A percentile compares a stretch with the other conserved stretches of the same genome.
phyloP scores from a whole-genome alignment of 1,140 invertebrate species.

The Lineus longissimus region DNA sequence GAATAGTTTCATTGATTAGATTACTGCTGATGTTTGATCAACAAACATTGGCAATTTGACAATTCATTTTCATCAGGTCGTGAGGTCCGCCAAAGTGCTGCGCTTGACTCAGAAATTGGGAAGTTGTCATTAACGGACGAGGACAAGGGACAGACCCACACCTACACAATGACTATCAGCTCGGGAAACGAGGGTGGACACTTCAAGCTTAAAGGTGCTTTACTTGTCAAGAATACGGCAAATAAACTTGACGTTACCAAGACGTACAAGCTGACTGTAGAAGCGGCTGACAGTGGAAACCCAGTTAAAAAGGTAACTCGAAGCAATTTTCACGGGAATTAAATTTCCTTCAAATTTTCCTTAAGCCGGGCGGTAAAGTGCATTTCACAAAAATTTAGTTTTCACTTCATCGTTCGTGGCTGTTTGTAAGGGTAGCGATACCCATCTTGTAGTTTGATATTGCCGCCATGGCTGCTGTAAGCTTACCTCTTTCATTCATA shows the following conservation, averaged over 20 bases:
- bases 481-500: no score
- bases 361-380: no score
- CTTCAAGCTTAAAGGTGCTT: not conserved
- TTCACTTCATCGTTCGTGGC: no score
- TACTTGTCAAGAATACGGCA: not conserved
- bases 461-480: no score
- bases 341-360: no score
- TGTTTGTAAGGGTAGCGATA: no score
- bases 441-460: no score
- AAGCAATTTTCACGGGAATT: no score
- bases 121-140: conserved; percentile 27
- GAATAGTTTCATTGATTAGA: no score
- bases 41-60: no score
- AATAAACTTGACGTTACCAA: not conserved
- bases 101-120: conserved; percentile 22
- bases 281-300: not conserved
- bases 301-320: not conserved
- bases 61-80: not conserved
- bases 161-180: conserved; percentile 23
- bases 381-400: no score
- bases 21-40: no score
- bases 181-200: not conserved
- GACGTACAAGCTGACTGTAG: not conserved
- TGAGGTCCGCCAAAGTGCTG: conserved; percentile 29
- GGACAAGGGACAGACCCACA: conserved; percentile 25